phyloP scores from a whole-genome alignment of 1,140 invertebrate genomes.

The Polypedilum pembai region DNA sequence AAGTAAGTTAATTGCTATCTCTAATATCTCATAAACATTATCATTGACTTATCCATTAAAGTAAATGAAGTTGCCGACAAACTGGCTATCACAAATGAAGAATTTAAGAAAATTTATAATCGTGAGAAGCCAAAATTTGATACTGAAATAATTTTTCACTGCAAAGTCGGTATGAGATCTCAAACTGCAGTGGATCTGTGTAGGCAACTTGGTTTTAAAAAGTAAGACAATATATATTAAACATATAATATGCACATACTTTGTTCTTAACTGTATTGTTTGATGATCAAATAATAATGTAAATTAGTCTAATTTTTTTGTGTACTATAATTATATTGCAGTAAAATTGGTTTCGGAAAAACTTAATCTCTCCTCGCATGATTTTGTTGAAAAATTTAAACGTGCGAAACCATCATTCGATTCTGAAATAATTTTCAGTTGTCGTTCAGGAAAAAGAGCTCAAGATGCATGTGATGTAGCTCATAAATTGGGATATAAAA shows the following conservation, averaged over 20 bases:
- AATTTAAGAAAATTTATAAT: conserved; percentile 2
- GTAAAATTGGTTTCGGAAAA: conserved; percentile 40
- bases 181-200: background rate
- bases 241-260: background rate
- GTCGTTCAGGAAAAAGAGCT: conserved; percentile 53
- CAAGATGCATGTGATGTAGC: conserved; percentile 50
- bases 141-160: conserved; percentile 21
- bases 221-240: background rate
- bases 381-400: conserved; percentile 42
- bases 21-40: background rate
- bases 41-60: background rate
- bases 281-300: background rate
- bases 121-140: background rate
- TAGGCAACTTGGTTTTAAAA: background rate
- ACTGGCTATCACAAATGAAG: background rate
- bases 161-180: background rate
- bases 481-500: conserved; percentile 50
- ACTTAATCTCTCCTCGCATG: conserved; percentile 34
- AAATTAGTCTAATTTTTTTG: background rate
- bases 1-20: conserved; percentile 35
- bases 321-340: background rate
- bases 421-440: conserved; percentile 54
- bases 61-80: background rate
- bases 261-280: too few relatives aligned
- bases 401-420: conserved; percentile 48